These are phyloP conservation scores for Squalus acanthias DNA, from an alignment of 2,797 vertebrate genomes.

Conservation along the genomic window DNA sequence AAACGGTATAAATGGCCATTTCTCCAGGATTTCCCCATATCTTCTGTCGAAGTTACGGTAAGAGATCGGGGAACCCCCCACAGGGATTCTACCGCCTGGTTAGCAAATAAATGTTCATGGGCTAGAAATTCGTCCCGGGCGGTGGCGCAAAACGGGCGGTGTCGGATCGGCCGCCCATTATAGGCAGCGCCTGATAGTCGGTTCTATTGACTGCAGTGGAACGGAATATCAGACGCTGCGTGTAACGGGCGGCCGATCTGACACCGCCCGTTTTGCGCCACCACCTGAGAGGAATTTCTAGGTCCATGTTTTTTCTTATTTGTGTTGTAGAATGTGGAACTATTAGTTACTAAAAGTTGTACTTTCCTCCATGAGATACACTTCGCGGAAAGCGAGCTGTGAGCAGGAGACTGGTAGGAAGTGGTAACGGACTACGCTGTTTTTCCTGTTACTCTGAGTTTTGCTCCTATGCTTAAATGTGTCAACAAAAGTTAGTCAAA, in stretches of 20 bases:
- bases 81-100: background rate
- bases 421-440: background rate
- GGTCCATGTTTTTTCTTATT: background rate
- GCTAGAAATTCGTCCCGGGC: too few relatives aligned
- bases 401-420: background rate
- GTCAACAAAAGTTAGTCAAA: background rate
- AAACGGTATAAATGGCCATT: background rate
- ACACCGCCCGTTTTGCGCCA: too few relatives aligned
- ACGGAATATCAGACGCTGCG: too few relatives aligned
- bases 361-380: background rate
- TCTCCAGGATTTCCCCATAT: background rate
- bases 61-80: background rate
- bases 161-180: too few relatives aligned
- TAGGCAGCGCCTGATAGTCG: too few relatives aligned
- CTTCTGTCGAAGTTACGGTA: too few relatives aligned
- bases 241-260: too few relatives aligned
- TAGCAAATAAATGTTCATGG: background rate
- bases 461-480: background rate
- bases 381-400: background rate
- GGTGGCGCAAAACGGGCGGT: too few relatives aligned
- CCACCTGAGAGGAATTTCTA: too few relatives aligned
- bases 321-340: background rate
- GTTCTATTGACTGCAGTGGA: too few relatives aligned
- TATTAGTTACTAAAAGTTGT: background rate
- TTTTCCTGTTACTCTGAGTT: background rate